Percentiles rank a stretch among this genome's conserved stretches.
These are phyloP conservation scores for Thera obeliscata DNA, from an alignment of 2,888 invertebrate genomes.

Conservation along the genomic window DNA sequence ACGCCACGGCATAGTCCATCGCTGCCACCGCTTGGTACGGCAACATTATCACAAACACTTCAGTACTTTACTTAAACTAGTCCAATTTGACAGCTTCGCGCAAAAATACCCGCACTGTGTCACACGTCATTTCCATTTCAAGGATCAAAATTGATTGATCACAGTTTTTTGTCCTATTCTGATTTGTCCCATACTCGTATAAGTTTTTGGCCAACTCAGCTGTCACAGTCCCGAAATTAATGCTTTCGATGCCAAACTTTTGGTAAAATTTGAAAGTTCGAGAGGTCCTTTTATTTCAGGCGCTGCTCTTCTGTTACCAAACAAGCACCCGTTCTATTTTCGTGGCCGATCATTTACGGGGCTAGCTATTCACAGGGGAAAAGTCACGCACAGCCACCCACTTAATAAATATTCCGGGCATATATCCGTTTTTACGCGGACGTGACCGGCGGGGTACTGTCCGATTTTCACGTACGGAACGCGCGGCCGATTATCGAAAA, in stretches of 20 bases:
- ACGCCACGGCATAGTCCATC: slow-evolving; percentile 91
- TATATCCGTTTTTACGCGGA: slow-evolving; percentile 85
- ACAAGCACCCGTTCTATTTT: slow-evolving; percentile 75
- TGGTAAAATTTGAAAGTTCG: slow-evolving; percentile 29
- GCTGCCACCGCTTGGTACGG: slow-evolving; percentile 95
- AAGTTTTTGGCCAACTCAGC: background rate
- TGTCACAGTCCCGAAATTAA: slow-evolving; percentile 28
- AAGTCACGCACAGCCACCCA: slow-evolving; percentile 84
- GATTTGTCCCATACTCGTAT: slow-evolving; percentile 11
- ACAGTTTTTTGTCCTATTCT: slow-evolving; percentile 23
- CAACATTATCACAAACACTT: slow-evolving; percentile 86
- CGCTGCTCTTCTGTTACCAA: slow-evolving; percentile 73
- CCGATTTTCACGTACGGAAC: slow-evolving; percentile 84
- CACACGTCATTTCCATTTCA: slow-evolving; percentile 56
- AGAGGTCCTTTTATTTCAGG: slow-evolving; percentile 44
- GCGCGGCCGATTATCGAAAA: slow-evolving; percentile 84
- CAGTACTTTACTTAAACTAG: slow-evolving; percentile 45
- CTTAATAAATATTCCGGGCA: slow-evolving; percentile 86
- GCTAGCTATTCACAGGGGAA: slow-evolving; percentile 80
- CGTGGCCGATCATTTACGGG: slow-evolving; percentile 74
- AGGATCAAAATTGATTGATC: slow-evolving; percentile 55
- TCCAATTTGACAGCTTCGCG: slow-evolving; percentile 52
- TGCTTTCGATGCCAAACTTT: slow-evolving; percentile 24
- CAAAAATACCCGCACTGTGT: slow-evolving; percentile 52
- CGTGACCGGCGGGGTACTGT: slow-evolving; percentile 81